Base-by-base conservation (phyloP, 2,888 invertebrate species). In the Eumacrocentrus americanus region DNA sequence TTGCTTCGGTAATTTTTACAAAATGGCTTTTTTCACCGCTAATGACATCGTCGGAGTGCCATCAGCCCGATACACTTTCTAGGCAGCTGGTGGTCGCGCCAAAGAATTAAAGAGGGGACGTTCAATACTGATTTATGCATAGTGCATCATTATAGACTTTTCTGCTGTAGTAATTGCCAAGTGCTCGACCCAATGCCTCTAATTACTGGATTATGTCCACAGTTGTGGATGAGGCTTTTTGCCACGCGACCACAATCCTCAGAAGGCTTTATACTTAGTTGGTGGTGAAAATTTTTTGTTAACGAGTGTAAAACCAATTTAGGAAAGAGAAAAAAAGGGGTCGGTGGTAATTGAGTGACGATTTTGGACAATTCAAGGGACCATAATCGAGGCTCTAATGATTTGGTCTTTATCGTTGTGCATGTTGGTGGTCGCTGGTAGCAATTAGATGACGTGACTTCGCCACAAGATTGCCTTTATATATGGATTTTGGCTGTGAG, bases 1-100 rank as follows among this genome's bases (percentile, higher is more conserved):
- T 69, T 69, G 67, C 67, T 69, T 61, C 62, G 68, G 69, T 73
- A 70, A 75, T 72, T 73, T 71, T 71, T 70, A 68, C 70, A 71
- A 72, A 73, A 71, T 69, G 66, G 62, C 67, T 67, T 65, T 67
- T 67, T 68, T 64, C 54, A 47, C 61, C 34, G 58, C 65, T 67
- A 69, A 68, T 67, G 66, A 63, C 46, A 53, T 56, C 54, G 55
- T 34, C 42, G 52, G 57, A 40, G 59, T 38, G 57, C 40, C 46
- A 46, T n/a, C n/a, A n/a, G 59, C 52, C 23, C 61, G 51, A 57
- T 60, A 46, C 46, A 46, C 55, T 46, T 50, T 20, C 16, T 48
- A 12, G 16, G 34, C 53, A 29, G 37, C 37, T 51, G 47, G 38
- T 35, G 14, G 25, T 34, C 23, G 16, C 44, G 38, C 48, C 35